Evolutionary conservation across 2,113 vertebrate species (phyloP).

Genomic region (Tachycineta bicolor): DNA sequence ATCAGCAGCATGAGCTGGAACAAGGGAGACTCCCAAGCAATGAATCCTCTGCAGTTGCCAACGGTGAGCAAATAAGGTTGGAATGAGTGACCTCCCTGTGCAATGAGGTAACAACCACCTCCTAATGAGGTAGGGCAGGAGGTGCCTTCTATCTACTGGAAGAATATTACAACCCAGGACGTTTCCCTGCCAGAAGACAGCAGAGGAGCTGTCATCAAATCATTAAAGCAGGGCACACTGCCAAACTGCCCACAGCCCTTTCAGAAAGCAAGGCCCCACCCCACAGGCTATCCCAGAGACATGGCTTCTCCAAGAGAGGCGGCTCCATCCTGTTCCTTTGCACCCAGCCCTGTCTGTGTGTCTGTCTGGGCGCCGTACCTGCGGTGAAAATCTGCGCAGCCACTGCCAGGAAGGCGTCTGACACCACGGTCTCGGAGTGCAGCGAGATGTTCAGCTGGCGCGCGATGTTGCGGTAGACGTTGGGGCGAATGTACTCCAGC

Average conservation of each 20-base stretch:
- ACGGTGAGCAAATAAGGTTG: background rate
- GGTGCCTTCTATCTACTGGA: background rate
- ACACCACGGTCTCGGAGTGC: conserved; percentile 87
- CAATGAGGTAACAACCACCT: background rate
- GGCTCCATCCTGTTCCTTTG: background rate
- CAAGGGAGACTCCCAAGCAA: conserved; percentile 21
- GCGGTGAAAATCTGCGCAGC: conserved; percentile 92
- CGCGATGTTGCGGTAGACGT: conserved; percentile 89
- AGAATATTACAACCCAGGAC: background rate
- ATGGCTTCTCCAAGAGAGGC: background rate
- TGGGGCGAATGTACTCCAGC: conserved; percentile 93
- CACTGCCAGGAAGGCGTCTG: conserved; percentile 93
- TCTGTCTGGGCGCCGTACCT: conserved; percentile 71
- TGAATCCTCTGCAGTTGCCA: conserved; percentile 1
- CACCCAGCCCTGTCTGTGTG: background rate
- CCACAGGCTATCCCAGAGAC: background rate
- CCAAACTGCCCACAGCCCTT: conserved; percentile 12
- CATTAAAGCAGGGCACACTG: background rate
- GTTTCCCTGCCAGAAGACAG: background rate
- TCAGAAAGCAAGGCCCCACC: background rate
- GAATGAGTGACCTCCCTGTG: conserved; percentile 11
- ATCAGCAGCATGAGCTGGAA: background rate
- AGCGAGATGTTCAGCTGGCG: conserved; percentile 91
- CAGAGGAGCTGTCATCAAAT: background rate
- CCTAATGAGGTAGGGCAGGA: background rate